Evolutionary conservation across 2,797 vertebrate species (phyloP), one percentile per base, ranked within the genome.

Genomic region (Anabas testudineus): DNA sequence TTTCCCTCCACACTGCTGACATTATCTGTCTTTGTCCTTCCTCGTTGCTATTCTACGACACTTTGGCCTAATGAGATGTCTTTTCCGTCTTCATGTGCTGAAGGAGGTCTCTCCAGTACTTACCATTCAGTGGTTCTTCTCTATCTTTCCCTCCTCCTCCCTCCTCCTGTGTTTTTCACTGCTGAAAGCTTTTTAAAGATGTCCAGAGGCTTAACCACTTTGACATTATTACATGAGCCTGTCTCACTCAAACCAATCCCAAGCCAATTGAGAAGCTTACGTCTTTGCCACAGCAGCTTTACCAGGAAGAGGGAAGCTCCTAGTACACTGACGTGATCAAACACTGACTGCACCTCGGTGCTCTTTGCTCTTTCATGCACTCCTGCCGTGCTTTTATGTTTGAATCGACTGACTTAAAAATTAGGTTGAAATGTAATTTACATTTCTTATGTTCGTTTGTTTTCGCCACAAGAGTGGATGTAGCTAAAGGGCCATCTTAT

Each of bases 101-200:
- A 66, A 77, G 77, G 71, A 75, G 56, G 57, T 68, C 67, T 80
- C 73, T 60, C 43, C 19, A 12, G 58, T 71, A 47, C 48, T 37
- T 15, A 5, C 45, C 46, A 7, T 62, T 72, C 41, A 62, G 62
- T 19, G 42, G 42, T 71, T 62, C 63, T 59, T 13, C 41, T 77
- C 56, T 24, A 45, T 53, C 67, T 26, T 21, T n/a, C 28, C 49
- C 28, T 53, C 48, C 54, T 41, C 63, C 58, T 19, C 34, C 26
- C n/a, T 26, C 39, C 26, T 12, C n/a, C 62, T 7, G 28, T 49
- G 61, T 58, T 67, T 63, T 68, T 55, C 66, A 58, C 67, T 77
- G 85, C 76, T 86, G 86, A 90, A 91, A 92, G 88, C 90, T 87
- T 87, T 92, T 89, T 90, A 91, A 92, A 90, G 89, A 88, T 73